Conservation (phyloP, 92 coral and sea anemone species). For the Epizoanthus stellaris region DNA sequence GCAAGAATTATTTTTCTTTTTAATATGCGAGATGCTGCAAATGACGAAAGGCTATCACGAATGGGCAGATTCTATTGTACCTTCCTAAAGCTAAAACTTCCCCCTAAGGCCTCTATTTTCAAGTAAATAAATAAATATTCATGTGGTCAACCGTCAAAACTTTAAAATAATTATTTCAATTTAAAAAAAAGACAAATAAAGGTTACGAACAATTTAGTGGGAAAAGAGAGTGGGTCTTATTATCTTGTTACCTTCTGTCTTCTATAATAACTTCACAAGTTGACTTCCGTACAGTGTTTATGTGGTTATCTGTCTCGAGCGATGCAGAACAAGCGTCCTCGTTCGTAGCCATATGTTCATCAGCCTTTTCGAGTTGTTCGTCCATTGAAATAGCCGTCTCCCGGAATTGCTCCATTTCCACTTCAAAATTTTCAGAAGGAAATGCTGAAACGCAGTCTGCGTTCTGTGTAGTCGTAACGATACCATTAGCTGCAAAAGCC, state of each 20-base stretch:
- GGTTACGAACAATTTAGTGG: no score
- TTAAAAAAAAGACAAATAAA: no score
- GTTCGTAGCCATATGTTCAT: neutral
- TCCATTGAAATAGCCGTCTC: neutral
- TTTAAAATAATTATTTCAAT: no score
- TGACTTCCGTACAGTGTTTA: slow-evolving; percentile 21
- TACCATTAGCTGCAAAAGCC: slow-evolving; percentile 4
- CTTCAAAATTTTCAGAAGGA: neutral
- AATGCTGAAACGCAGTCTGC: neutral
- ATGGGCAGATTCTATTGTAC: no score
- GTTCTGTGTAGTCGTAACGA: neutral
- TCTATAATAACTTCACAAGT: slow-evolving; percentile 34
- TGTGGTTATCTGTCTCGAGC: slow-evolving; percentile 9
- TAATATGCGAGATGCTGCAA: no score
- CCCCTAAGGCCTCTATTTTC: no score
- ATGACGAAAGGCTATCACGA: no score
- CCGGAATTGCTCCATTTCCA: neutral
- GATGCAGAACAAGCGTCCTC: neutral
- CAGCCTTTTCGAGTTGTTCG: neutral
- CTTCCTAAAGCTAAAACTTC: no score
- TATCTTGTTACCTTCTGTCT: slow-evolving; percentile 38
- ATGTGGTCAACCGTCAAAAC: no score
- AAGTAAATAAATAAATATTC: no score
- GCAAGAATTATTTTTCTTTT: no score
- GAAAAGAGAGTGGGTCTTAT: no score